Conservation (phyloP, 2,113 vertebrate genomes). For the human region DNA sequence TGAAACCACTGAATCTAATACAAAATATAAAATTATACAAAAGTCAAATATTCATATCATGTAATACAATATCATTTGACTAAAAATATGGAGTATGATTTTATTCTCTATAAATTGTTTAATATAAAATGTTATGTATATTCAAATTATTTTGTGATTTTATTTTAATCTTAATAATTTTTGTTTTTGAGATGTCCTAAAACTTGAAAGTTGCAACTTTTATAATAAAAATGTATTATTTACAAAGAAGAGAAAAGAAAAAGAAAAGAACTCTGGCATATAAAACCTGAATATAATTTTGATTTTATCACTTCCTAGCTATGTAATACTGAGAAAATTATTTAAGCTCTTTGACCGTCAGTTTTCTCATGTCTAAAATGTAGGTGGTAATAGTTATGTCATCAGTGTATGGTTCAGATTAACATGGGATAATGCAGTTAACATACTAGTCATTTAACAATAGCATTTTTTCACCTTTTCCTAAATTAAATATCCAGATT, state of each 20-base stretch:
- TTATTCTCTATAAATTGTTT: neutral
- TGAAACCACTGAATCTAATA: too few species aligned
- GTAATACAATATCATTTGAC: neutral
- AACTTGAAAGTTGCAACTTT: neutral
- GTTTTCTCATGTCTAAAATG: neutral
- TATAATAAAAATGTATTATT: neutral
- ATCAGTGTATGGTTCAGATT: neutral
- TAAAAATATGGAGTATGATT: neutral
- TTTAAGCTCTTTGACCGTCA: accelerated
- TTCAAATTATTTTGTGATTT: neutral
- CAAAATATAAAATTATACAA: neutral
- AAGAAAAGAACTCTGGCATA: neutral
- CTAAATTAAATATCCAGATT: neutral
- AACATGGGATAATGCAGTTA: neutral
- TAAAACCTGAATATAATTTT: neutral
- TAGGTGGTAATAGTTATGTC: neutral
- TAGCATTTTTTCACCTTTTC: neutral
- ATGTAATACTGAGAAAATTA: neutral
- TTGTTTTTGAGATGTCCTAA: neutral
- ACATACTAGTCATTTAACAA: neutral
- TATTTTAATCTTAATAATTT: neutral
- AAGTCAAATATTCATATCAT: neutral
- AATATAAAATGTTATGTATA: neutral
- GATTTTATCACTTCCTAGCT: neutral
- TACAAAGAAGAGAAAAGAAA: neutral